Percentiles rank a stretch among this genome's conserved stretches.
Conservation (phyloP, 1,140 invertebrate species). For the Camponotus pennsylvanicus region DNA sequence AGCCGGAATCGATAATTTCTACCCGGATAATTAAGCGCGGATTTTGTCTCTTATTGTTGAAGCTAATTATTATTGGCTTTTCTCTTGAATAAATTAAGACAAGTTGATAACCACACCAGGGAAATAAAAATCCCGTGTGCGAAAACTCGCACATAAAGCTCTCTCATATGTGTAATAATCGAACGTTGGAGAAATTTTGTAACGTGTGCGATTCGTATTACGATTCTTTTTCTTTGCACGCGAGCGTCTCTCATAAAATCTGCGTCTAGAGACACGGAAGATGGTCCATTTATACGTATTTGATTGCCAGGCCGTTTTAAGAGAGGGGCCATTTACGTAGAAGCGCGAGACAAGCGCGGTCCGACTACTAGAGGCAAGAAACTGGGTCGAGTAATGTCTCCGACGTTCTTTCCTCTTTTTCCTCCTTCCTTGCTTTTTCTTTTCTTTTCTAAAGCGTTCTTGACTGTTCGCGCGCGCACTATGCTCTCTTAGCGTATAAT, state of each 20-base stretch:
- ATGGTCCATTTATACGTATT: conserved; percentile 69
- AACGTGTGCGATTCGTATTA: conserved; percentile 18
- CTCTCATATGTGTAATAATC: background rate
- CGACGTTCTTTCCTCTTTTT: conserved; percentile 27
- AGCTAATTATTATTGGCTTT: conserved; percentile 64
- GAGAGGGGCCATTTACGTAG: conserved; percentile 57
- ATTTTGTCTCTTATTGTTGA: conserved; percentile 35
- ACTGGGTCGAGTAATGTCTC: conserved; percentile 71
- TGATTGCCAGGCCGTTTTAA: conserved; percentile 71
- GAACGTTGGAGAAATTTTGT: background rate
- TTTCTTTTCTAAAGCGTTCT: conserved; percentile 53
- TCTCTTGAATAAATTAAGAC: conserved; percentile 32
- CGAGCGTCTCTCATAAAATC: conserved; percentile 35
- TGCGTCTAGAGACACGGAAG: conserved; percentile 18
- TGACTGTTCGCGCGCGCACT: conserved; percentile 42
- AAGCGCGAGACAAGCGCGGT: conserved; percentile 61
- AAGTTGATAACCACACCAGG: background rate
- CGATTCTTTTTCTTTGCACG: conserved; percentile 11
- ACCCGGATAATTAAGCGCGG: conserved; percentile 57
- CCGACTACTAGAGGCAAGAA: conserved; percentile 52
- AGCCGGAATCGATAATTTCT: conserved; percentile 65
- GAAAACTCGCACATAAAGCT: background rate
- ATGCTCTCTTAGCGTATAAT: conserved; percentile 59
- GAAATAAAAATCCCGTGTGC: background rate
- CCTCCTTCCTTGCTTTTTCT: background rate